Evolutionary conservation across 2,888 invertebrate genomes (phyloP).

Genomic region (Lagria hirta): DNA sequence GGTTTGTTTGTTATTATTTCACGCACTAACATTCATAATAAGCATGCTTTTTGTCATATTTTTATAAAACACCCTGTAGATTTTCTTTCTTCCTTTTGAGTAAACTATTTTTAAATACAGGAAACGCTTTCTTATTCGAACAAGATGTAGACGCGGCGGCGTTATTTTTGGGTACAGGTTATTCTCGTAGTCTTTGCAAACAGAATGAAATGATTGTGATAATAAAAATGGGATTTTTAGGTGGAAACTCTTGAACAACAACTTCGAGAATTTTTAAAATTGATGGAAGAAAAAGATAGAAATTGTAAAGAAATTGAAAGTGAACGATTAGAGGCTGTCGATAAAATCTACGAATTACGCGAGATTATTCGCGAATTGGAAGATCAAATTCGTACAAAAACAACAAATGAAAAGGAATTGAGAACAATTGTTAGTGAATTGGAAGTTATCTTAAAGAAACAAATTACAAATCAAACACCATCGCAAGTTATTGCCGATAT

Average conservation of each 20-base stretch:
- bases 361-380: conserved; percentile 80
- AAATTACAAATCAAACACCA: conserved; percentile 56
- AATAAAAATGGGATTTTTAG: conserved; percentile 52
- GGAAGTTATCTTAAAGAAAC: conserved; percentile 53
- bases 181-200: conserved; percentile 30
- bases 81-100: neutral
- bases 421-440: conserved; percentile 57
- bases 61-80: conserved; percentile 2
- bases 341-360: conserved; percentile 71
- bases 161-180: conserved; percentile 32
- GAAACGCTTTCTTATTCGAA: conserved; percentile 2
- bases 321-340: conserved; percentile 73
- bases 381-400: conserved; percentile 69
- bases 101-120: neutral
- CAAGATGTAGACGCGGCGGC: conserved; percentile 8
- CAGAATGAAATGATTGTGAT: conserved; percentile 11
- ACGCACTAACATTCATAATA: conserved; percentile 3
- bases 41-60: conserved; percentile 1
- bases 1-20: conserved; percentile 54
- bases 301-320: conserved; percentile 67
- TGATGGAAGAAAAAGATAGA: conserved; percentile 62
- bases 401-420: conserved; percentile 63
- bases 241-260: conserved; percentile 78
- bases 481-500: conserved; percentile 42
- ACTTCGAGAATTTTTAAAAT: conserved; percentile 67